These are phyloP conservation scores for Eulacestoma nigropectus DNA, from an alignment of 2,113 vertebrate genomes.

Conservation along the genomic window DNA sequence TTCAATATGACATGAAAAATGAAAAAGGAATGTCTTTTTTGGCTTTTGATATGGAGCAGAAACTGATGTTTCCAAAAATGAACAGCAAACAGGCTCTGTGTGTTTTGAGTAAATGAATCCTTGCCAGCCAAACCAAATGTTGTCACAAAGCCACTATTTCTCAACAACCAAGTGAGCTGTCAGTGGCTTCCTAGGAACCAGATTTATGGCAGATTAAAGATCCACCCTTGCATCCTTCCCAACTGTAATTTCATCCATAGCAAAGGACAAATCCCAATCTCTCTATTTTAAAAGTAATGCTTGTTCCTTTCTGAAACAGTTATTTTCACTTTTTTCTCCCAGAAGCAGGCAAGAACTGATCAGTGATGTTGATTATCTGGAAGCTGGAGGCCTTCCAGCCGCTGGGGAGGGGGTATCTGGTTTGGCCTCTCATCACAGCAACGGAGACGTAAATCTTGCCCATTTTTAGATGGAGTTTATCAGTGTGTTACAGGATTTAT, in stretches of 20 bases:
- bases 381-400: not conserved
- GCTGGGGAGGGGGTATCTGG: not conserved
- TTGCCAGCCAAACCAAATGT: not conserved
- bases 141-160: conserved; percentile 43
- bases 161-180: conserved; percentile 8
- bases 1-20: not conserved
- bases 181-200: conserved; percentile 13
- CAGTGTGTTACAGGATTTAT: not conserved
- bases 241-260: not conserved
- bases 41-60: conserved; percentile 28
- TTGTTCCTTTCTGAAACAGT: not conserved
- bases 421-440: not conserved
- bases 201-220: conserved; percentile 4
- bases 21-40: not conserved
- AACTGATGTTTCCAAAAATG: conserved; percentile 25
- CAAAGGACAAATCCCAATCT: not conserved
- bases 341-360: not conserved
- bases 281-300: not conserved
- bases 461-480: not conserved
- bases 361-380: not conserved
- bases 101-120: conserved; percentile 15
- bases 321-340: not conserved
- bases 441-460: not conserved
- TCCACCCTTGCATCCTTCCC: not conserved
- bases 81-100: conserved; percentile 1